Base-by-base conservation (phyloP, 1,140 invertebrate genomes). In the Proales similis region DNA sequence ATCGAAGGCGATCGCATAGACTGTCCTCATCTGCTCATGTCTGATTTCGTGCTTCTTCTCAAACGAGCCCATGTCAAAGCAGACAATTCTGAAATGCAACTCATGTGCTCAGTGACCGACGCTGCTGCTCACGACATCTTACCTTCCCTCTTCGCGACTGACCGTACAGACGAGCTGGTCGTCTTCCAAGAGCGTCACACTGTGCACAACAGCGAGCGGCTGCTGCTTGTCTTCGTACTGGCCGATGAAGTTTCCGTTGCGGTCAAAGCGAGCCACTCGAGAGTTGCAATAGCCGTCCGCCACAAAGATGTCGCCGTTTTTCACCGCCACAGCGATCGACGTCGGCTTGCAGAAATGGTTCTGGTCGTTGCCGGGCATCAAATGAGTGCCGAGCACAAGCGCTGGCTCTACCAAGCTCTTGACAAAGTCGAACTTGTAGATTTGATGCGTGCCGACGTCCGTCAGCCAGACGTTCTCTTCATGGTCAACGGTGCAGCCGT, bases 391-490 rank as follows among this genome's bases (percentile, higher is more conserved):
- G 17, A 96, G 80, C 0, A 81, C 82, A 33, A 94, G 68, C 42
- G 74, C 76, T 2, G 88, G 86, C 66, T 83, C 81, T 32, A 69
- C 80, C 36, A 77, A 79, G 7, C 82, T 80, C 45, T 81, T 78
- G 70, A 86, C 86, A n/a, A n/a, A n/a, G 81, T 87, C 79, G 47
- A 77, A 81, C 17, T 45, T 43, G 36, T 42, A 12, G 49, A 90
- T 88, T 80, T 97, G 92, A 78, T 97, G 92, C 65, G 92, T 80
- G 7, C 86, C 92, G 12, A 95, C 88, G 78, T 97, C 92, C 3
- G 91, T 96, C 4, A 95, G 75, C 89, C 89, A 95, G 19, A 86
- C 81, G 71, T 93, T 90, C 43, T 86, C 87, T 63, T 85, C 79
- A 17, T 76, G 72, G 75, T 95, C 90, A 9, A 95, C 82, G 19